Percentiles rank a stretch among this genome's conserved stretches.
Evolutionary conservation across 2,888 invertebrate species (phyloP).

Genomic region (Neoitamus cyanurus): DNA sequence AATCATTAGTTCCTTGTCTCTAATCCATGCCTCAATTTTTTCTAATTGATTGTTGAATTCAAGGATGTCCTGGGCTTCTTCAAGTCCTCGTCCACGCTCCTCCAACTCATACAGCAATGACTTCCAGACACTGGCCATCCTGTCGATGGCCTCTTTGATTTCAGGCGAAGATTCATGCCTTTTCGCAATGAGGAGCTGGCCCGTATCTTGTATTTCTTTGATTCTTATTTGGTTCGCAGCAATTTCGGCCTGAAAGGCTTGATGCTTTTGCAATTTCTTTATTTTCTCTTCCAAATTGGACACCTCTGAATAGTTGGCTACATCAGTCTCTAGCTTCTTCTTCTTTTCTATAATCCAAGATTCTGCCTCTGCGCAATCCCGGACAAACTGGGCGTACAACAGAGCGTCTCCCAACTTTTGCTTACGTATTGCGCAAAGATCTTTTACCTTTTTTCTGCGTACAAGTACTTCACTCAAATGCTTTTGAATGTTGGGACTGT

Average conservation of each 20-base stretch:
- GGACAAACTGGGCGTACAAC: conserved; percentile 88
- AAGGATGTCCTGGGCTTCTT: conserved; percentile 96
- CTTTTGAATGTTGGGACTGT: conserved; percentile 81
- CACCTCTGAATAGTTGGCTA: conserved; percentile 73
- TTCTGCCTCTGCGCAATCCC: conserved; percentile 91
- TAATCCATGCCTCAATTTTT: conserved; percentile 96
- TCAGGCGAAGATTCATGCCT: conserved; percentile 78
- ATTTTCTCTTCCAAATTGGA: conserved; percentile 94
- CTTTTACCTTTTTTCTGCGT: conserved; percentile 74
- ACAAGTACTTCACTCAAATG: conserved; percentile 80
- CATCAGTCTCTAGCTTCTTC: conserved; percentile 85
- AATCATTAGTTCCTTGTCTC: conserved; percentile 94
- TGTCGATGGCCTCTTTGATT: conserved; percentile 76
- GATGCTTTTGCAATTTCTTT: conserved; percentile 92
- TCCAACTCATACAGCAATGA: conserved; percentile 77
- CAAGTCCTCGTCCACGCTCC: conserved; percentile 81
- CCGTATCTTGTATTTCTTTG: conserved; percentile 80
- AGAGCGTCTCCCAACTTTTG: conserved; percentile 80
- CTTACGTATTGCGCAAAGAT: conserved; percentile 75
- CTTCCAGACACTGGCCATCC: conserved; percentile 80
- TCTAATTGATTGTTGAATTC: conserved; percentile 97
- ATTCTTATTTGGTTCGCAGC: conserved; percentile 88
- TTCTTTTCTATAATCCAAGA: conserved; percentile 93
- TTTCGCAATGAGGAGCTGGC: conserved; percentile 76
- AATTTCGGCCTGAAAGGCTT: conserved; percentile 93